Base-by-base conservation (phyloP, 2,797 vertebrate species). In the Aldrovandia affinis region DNA sequence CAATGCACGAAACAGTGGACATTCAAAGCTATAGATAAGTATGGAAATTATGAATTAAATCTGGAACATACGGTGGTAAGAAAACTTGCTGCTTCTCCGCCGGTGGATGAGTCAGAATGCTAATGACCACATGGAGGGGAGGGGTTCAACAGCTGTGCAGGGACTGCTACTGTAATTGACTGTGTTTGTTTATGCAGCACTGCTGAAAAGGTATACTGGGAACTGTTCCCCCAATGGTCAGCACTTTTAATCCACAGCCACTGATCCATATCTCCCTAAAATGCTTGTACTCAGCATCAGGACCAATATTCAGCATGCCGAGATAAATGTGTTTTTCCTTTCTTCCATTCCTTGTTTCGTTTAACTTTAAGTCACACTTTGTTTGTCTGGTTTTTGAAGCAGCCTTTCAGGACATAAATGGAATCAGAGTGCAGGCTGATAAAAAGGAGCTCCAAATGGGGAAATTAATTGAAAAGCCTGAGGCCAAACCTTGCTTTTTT, bases 101-200 rank as follows among this genome's bases (percentile, higher is more conserved):
- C 33, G 18, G 36, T n/a, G 36, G 33, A 42, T 15, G 22, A 9
- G 73, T n/a, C 25, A 77, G 20, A n/a, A n/a, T 22, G 18, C 39
- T 77, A 77, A 77, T 44, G 73, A 15, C 39, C 25, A n/a, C 73
- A 44, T n/a, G 73, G 73, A 44, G n/a, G 20, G 47, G n/a, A 18
- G 22, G 22, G 73, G 73, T 7, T 30, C 15, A 36, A 70, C 20
- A 77, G 22, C 73, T 77, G 73, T 10, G 22, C 42, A 2, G 2
- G 54, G 42, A 81, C 42, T 83, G 83, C 83, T 75, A 81, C 55
- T 73, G 47, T 78, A 86, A 80, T 86, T 89, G 89, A 92, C 88
- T 88, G n/a, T n/a, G n/a, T n/a, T 91, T 89, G 89, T 87, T 90
- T 88, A 84, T 54, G 22, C 75, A 33, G 22, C 9, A 65, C 44